Evolutionary conservation across 1,140 invertebrate species (phyloP).

Genomic region (Paraescarpia echinospica): DNA sequence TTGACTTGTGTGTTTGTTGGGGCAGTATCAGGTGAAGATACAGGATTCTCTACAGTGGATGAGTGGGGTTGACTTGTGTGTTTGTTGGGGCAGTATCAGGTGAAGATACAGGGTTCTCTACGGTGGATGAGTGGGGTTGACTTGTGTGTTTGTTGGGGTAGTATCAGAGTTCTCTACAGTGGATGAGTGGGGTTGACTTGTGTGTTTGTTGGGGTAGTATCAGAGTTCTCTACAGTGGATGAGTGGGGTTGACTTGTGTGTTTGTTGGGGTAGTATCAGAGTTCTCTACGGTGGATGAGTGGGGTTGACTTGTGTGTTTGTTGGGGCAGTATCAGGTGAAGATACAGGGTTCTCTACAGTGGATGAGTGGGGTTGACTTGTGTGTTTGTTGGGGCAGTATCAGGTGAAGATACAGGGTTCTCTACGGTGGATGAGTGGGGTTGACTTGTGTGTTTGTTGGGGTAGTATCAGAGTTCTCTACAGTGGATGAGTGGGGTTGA

Average conservation of each 20-base stretch:
- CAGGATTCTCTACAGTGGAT: not conserved
- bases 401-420: constrained; percentile 37
- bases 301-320: constrained; percentile 32
- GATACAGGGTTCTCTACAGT: not conserved
- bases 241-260: not conserved
- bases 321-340: too few species aligned
- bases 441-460: not conserved
- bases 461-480: too few species aligned
- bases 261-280: constrained; percentile 39
- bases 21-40: not conserved
- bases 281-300: constrained; percentile 32
- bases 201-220: not conserved
- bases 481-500: too few species aligned
- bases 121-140: too few species aligned
- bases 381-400: constrained; percentile 34
- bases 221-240: not conserved
- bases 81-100: constrained; percentile 39
- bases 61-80: not conserved
- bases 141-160: constrained; percentile 36
- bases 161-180: too few species aligned
- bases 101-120: too few species aligned
- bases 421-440: constrained; percentile 34
- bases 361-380: not conserved
- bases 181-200: not conserved
- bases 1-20: not conserved